A percentile compares a stretch with the other conserved stretches of the same genome.
Conservation (phyloP, 2,888 invertebrate species). For the Heterodera filipjevi region DNA sequence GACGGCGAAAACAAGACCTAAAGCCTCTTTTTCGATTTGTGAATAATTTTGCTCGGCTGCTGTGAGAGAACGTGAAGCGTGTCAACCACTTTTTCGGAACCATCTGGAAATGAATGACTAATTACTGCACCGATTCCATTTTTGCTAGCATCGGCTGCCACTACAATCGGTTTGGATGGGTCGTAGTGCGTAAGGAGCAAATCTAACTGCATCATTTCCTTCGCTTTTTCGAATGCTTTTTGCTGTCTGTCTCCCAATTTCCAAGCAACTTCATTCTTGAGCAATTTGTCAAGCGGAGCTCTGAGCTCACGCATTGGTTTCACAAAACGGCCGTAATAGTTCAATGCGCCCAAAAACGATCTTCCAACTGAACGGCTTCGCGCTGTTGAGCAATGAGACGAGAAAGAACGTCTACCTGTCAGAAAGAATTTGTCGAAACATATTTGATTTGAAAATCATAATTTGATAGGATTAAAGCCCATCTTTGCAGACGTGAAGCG, state of each 20-base stretch:
- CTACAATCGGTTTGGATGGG: slow-evolving; percentile 51
- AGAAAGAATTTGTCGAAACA: slow-evolving; percentile 53
- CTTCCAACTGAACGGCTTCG: background rate
- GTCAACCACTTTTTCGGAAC: slow-evolving; percentile 49
- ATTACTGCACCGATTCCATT: slow-evolving; percentile 60
- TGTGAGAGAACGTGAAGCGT: slow-evolving; percentile 40
- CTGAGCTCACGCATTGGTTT: too few species aligned
- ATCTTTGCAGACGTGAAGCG: slow-evolving; percentile 60
- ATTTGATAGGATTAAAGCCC: slow-evolving; percentile 58
- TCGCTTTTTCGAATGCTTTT: too few species aligned
- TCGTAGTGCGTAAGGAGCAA: slow-evolving; percentile 64
- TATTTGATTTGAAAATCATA: slow-evolving; percentile 64
- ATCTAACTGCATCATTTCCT: too few species aligned
- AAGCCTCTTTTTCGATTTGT: slow-evolving; percentile 62
- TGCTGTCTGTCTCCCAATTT: too few species aligned
- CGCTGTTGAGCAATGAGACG: background rate
- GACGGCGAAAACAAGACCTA: slow-evolving; percentile 66
- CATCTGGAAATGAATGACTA: slow-evolving; percentile 49
- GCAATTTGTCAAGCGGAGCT: too few species aligned
- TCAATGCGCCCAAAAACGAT: too few species aligned
- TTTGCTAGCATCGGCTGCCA: slow-evolving; percentile 66
- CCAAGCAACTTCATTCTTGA: too few species aligned
- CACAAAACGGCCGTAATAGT: too few species aligned
- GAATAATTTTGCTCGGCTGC: slow-evolving; percentile 45
- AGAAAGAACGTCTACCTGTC: slow-evolving; percentile 60